Base-by-base conservation (phyloP, 2,888 invertebrate species). In the Torymus auratus region DNA sequence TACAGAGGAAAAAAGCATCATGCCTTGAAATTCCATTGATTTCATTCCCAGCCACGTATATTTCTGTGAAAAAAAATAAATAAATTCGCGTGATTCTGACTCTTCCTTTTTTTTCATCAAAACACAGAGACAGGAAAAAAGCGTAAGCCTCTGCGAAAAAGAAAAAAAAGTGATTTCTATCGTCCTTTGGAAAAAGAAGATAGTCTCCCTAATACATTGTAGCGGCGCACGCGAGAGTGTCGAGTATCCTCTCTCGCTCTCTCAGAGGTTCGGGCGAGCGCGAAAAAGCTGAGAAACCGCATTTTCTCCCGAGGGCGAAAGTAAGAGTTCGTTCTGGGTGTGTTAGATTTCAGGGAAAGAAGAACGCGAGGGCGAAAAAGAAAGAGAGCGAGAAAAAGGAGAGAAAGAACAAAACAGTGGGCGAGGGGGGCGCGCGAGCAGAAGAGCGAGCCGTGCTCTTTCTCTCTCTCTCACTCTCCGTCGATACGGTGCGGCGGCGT, bases 281-380 rank as follows among this genome's bases (percentile, higher is more conserved):
- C 55, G 70, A 60, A 65, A 81, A 77, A 23, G 68, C 23, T 14
- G 80, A 70, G 75, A 75, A 75, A 76, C 68, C 75, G 71, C 56
- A 64, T 75, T 82, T 78, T 75, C 78, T 60, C 56, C 15, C 67
- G 65, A 7, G 52, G 55, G 58, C 69, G 76, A 77, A 73, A 73
- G 77, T 69, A 73, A 81, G 81, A 78, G 70, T 68, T 67, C 14
- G 62, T 56, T 76, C 60, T 23, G 65, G 64, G 55, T 65, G 73
- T 53, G 74, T 78, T 78, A 67, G 78, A 71, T 74, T 78, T 74
- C 64, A 56, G 56, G 52, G 53, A 11, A 23, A n/a, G 58, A 13
- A 14, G 72, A 67, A 55, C 20, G 20, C 4, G 17, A 67, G 60
- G 55, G 58, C 17, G 15, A 64, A n/a, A 53, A 14, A 20, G 56